These are phyloP conservation scores for Bubo bubo DNA, from an alignment of 2,113 vertebrate species.

Conservation along the genomic window DNA sequence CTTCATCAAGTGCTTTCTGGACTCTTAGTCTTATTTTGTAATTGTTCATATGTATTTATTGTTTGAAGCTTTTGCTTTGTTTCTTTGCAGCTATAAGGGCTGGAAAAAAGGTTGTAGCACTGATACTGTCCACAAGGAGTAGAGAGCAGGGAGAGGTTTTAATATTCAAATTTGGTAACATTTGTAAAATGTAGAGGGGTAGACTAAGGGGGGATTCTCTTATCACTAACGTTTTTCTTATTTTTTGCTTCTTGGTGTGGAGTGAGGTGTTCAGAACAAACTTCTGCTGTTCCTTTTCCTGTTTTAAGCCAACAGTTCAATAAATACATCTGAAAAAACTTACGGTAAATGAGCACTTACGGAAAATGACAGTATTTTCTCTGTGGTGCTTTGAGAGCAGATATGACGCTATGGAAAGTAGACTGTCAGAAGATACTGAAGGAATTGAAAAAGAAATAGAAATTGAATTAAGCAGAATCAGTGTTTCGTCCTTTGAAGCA, in stretches of 20 bases:
- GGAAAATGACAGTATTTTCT: not conserved
- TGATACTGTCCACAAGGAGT: not conserved
- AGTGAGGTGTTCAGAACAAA: not conserved
- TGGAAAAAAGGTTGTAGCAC: not conserved
- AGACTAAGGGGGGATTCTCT: not conserved
- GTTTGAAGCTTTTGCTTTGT: not conserved
- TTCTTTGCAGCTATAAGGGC: not conserved
- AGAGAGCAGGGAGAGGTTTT: not conserved
- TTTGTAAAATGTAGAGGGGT: not conserved
- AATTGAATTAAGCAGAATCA: constrained; percentile 72
- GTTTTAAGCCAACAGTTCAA: not conserved
- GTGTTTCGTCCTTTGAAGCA: constrained; percentile 64
- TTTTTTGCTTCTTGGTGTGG: not conserved
- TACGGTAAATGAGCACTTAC: not conserved
- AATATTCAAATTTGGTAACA: not conserved
- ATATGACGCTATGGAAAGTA: not conserved
- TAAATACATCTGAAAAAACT: not conserved
- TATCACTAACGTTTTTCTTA: not conserved
- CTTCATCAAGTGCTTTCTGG: not conserved
- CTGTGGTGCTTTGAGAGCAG: not conserved
- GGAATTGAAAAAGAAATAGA: constrained; percentile 69
- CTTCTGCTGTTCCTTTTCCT: not conserved
- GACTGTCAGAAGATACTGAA: constrained; percentile 35
- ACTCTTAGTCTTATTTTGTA: not conserved
- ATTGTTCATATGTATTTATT: not conserved